phyloP scores from a whole-genome alignment of 2,888 invertebrate genomes.

The Eucera pruinosa region DNA sequence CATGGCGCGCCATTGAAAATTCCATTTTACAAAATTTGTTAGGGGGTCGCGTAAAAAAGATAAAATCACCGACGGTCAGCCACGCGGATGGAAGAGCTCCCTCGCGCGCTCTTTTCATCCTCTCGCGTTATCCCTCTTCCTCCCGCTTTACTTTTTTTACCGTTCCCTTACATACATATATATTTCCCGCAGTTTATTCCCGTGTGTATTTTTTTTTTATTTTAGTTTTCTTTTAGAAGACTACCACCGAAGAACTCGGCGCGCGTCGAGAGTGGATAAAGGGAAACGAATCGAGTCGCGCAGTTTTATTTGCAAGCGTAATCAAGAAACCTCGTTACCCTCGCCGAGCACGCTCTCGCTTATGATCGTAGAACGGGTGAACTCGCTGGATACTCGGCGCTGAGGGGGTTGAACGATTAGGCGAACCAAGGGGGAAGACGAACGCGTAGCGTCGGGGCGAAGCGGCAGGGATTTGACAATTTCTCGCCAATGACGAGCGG shows the following conservation, averaged over 20 bases:
- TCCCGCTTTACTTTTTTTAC: too few species aligned
- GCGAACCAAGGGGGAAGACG: slow-evolving; percentile 25
- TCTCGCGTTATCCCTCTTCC: not conserved
- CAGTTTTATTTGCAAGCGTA: slow-evolving; percentile 62
- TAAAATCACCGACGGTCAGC: slow-evolving; percentile 30
- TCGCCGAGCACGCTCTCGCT: slow-evolving; percentile 43
- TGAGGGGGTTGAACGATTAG: slow-evolving; percentile 41
- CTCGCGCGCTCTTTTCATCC: not conserved
- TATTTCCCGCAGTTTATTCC: not conserved
- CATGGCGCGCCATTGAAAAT: slow-evolving; percentile 61
- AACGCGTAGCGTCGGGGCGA: slow-evolving; percentile 59
- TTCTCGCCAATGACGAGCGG: slow-evolving; percentile 82
- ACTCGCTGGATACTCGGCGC: slow-evolving; percentile 7
- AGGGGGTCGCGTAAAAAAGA: slow-evolving; percentile 47
- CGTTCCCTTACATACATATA: not conserved
- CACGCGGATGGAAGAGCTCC: slow-evolving; percentile 16
- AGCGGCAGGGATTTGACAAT: slow-evolving; percentile 81
- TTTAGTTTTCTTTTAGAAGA: not conserved
- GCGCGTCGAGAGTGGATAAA: slow-evolving; percentile 23
- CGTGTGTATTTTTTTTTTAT: not conserved
- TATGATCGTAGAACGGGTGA: slow-evolving; percentile 58
- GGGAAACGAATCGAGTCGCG: slow-evolving; percentile 39
- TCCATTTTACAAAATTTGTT: slow-evolving; percentile 65
- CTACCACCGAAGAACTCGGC: not conserved
- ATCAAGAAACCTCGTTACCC: slow-evolving; percentile 69